phyloP scores from a whole-genome alignment of 2,797 vertebrate species.

The Gambusia yucatana region DNA sequence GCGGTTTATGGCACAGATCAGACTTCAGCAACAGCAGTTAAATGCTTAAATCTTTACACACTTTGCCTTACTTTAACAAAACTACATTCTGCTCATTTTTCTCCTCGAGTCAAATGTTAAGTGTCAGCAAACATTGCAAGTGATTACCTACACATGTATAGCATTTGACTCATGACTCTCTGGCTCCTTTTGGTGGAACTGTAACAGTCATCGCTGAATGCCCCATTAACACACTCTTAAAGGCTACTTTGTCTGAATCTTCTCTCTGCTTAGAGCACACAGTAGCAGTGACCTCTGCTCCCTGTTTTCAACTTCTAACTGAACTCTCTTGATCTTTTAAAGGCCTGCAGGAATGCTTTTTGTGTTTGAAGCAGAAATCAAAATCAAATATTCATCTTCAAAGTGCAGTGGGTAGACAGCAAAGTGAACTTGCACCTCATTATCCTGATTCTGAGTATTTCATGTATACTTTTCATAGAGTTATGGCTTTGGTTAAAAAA shows the following conservation, averaged over 20 bases:
- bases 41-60: not conserved
- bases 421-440: conserved; percentile 6
- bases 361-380: conserved; percentile 26
- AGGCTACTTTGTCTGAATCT: conserved; percentile 60
- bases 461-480: conserved; percentile 8
- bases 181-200: conserved; percentile 41
- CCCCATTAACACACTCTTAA: conserved; percentile 54
- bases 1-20: not conserved
- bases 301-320: conserved; percentile 47
- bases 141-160: conserved; percentile 37
- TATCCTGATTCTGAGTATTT: not conserved
- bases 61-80: not conserved
- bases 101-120: conserved; percentile 8
- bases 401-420: conserved; percentile 17
- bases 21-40: not conserved
- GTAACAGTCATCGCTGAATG: conserved; percentile 55
- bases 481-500: not conserved
- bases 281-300: conserved; percentile 55
- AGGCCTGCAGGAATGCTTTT: conserved; percentile 31
- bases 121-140: conserved; percentile 33
- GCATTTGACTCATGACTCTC: conserved; percentile 42
- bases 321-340: conserved; percentile 46
- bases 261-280: conserved; percentile 48
- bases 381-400: conserved; percentile 34
- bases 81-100: conserved; percentile 6